Evolutionary conservation across 1,140 invertebrate species (phyloP), one percentile per base, ranked within the genome.

Genomic region (Drosophila ficusphila): DNA sequence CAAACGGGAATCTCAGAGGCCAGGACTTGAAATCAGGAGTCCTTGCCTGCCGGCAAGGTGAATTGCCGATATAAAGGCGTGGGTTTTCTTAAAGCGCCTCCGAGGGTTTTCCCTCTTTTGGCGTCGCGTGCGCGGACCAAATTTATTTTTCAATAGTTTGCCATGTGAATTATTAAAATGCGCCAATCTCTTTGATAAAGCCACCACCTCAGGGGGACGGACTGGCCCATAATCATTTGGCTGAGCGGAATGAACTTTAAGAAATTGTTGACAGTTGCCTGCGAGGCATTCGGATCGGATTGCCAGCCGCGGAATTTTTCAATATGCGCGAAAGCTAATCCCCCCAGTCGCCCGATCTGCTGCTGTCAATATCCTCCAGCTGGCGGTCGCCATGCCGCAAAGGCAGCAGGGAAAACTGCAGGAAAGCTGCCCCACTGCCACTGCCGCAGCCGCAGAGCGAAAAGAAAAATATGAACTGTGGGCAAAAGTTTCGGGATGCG

Each of bases 381-480:
- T 64, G 69, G 34, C 47, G 31, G 44, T 19, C 18, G 29, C 21
- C 36, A 33, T n/a, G 16, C 44, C 46, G 31, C 44, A 64, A 42
- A 75, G 51, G 52, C 71, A 75, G 52, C 71, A 48, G 51, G 60
- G 51, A 54, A 75, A 72, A 27, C 19, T 67, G 14, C 27, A 29
- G 18, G 42, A 39, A 39, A 53, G 25, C 38, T 69, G 48, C 62
- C 65, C 38, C 14, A 14, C 23, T 67, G 27, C 73, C 68, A 51
- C 29, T 53, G 68, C 38, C 14, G n/a, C 23, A 74, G 27, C 73
- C 68, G 56, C 29, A 57, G 48, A 78, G 48, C 56, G 39, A 49
- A 61, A 71, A 67, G 58, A 65, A 78, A 83, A 85, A 86, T 76
- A 81, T 73, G 67, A 81, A 72, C 61, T 69, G 76, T 46, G 67